These are phyloP conservation scores for Nasonia longicornis DNA, from an alignment of 1,140 invertebrate species.

Conservation along the genomic window DNA sequence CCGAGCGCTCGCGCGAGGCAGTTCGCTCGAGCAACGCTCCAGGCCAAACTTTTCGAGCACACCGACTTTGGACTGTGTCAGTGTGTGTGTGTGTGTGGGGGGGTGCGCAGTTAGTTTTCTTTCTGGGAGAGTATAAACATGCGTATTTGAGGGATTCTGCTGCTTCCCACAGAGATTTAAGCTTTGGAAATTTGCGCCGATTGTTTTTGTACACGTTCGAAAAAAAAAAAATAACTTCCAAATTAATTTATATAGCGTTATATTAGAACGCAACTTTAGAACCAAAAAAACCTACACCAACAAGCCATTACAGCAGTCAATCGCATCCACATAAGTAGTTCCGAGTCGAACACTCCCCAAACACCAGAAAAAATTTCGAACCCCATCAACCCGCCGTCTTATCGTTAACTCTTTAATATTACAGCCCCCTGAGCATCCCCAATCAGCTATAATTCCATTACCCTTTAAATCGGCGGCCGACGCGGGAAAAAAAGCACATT, in stretches of 20 bases:
- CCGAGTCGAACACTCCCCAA: too few species aligned
- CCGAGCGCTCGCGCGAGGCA: too few species aligned
- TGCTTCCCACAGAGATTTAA: background rate
- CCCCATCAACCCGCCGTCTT: background rate
- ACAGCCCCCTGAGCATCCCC: too few species aligned
- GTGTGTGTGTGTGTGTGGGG: too few species aligned
- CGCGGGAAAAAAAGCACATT: background rate
- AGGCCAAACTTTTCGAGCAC: too few species aligned
- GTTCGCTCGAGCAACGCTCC: background rate
- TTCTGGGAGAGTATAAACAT: background rate
- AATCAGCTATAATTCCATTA: background rate
- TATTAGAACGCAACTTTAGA: too few species aligned
- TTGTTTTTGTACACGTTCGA: too few species aligned
- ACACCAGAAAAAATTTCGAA: background rate
- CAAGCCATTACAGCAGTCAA: too few species aligned
- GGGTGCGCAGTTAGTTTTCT: background rate
- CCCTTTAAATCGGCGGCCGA: background rate
- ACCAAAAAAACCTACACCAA: too few species aligned
- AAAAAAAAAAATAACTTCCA: too few species aligned
- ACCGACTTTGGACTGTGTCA: too few species aligned
- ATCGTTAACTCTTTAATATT: constrained; percentile 4
- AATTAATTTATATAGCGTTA: too few species aligned
- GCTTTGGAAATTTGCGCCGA: background rate
- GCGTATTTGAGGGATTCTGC: background rate
- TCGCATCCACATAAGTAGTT: background rate